Conservation (phyloP, 2,797 vertebrate genomes). For the Agapornis canus region DNA sequence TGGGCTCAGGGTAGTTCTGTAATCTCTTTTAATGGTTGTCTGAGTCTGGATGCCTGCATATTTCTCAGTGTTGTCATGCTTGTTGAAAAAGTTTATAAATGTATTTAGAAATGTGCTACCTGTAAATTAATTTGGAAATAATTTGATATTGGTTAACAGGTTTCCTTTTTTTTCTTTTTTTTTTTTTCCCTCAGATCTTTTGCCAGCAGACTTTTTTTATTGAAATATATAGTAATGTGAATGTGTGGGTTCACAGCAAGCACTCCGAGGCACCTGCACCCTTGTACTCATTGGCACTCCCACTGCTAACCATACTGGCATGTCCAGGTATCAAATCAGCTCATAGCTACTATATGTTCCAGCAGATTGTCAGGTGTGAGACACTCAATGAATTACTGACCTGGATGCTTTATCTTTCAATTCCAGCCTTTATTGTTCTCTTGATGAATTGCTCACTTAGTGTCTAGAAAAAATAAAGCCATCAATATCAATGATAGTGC, state of each 20-base stretch:
- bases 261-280: not conserved
- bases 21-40: not conserved
- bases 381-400: not conserved
- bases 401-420: slow-evolving; percentile 8
- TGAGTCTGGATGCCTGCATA: not conserved
- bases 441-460: slow-evolving; percentile 31
- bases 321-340: not conserved
- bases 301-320: not conserved
- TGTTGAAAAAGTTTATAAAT: not conserved
- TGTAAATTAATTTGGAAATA: not conserved
- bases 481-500: slow-evolving; percentile 37
- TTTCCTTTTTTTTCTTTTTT: not conserved
- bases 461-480: slow-evolving; percentile 26
- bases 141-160: not conserved
- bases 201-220: not conserved
- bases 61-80: not conserved
- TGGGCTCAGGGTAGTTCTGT: not conserved
- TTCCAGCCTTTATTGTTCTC: slow-evolving; percentile 2
- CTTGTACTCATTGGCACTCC: not conserved
- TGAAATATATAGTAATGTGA: not conserved
- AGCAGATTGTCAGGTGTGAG: slow-evolving; percentile 15
- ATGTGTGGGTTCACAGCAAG: not conserved
- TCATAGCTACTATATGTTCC: not conserved
- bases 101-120: not conserved
- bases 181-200: not conserved